Conservation (phyloP, 2,797 vertebrate genomes). For the Macropus fuliginosus region DNA sequence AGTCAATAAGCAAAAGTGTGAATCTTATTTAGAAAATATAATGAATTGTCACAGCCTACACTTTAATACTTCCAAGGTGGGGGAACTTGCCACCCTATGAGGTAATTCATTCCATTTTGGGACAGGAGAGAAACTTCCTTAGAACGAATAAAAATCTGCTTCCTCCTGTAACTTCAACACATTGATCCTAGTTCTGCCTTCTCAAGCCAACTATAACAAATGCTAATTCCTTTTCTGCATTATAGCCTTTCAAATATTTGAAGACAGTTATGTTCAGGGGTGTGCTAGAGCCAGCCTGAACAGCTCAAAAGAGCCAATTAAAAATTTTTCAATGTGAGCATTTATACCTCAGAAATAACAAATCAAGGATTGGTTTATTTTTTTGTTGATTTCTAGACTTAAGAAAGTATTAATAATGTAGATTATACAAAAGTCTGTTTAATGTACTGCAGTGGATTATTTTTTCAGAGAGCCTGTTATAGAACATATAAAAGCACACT, state of each 20-base stretch:
- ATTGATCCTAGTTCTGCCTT: constrained; percentile 3
- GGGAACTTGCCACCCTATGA: neutral
- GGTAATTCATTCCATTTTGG: neutral
- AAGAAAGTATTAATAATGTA: neutral
- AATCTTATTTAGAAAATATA: neutral
- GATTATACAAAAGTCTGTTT: neutral
- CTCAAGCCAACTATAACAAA: neutral
- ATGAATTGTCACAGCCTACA: neutral
- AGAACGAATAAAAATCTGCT: neutral
- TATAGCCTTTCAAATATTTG: neutral
- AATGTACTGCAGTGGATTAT: neutral
- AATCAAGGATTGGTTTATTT: neutral
- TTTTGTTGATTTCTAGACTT: neutral
- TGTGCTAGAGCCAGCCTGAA: neutral
- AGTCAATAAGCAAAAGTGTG: neutral
- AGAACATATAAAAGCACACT: neutral
- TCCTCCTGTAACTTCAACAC: neutral
- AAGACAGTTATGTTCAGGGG: neutral
- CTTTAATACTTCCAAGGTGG: neutral
- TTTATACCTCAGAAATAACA: neutral
- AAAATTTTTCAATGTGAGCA: neutral
- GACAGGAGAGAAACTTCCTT: neutral
- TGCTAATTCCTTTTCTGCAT: neutral
- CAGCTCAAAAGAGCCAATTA: neutral
- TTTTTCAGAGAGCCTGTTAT: neutral